These are phyloP conservation scores for Drosophila bunnanda DNA, from an alignment of 2,888 invertebrate species.

Conservation along the genomic window DNA sequence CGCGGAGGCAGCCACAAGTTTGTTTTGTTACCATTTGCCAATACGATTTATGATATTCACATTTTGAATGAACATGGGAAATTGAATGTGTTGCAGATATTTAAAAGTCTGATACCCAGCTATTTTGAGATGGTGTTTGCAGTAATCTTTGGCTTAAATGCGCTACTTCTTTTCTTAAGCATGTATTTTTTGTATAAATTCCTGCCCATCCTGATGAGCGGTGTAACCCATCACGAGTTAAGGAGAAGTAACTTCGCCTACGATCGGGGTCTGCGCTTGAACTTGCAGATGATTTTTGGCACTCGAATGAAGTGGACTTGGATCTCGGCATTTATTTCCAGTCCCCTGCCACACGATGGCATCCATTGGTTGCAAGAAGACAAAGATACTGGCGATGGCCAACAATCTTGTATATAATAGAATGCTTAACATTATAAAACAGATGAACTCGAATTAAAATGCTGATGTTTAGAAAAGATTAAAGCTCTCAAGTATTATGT, in stretches of 20 bases:
- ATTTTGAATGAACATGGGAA: not conserved
- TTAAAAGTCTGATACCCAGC: not conserved
- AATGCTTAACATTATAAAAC: not conserved
- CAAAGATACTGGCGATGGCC: not conserved
- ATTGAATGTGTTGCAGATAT: not conserved
- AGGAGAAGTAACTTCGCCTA: not conserved
- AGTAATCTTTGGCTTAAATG: not conserved
- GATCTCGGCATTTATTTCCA: constrained; percentile 4
- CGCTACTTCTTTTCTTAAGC: not conserved
- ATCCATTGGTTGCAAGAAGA: not conserved
- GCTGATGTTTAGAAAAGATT: no score
- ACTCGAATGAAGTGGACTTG: constrained; percentile 1
- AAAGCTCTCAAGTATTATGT: not conserved
- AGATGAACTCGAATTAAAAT: not conserved
- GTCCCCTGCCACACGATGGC: not conserved
- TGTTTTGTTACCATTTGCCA: not conserved
- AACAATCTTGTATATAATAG: not conserved
- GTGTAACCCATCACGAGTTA: not conserved
- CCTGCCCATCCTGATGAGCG: not conserved
- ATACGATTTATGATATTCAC: not conserved
- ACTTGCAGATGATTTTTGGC: constrained; percentile 1
- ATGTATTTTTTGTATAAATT: not conserved
- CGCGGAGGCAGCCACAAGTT: not conserved
- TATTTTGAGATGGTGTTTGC: not conserved
- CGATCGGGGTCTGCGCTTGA: not conserved